phyloP scores from a whole-genome alignment of 2,888 invertebrate genomes.

The Microctonus hyperodae region DNA sequence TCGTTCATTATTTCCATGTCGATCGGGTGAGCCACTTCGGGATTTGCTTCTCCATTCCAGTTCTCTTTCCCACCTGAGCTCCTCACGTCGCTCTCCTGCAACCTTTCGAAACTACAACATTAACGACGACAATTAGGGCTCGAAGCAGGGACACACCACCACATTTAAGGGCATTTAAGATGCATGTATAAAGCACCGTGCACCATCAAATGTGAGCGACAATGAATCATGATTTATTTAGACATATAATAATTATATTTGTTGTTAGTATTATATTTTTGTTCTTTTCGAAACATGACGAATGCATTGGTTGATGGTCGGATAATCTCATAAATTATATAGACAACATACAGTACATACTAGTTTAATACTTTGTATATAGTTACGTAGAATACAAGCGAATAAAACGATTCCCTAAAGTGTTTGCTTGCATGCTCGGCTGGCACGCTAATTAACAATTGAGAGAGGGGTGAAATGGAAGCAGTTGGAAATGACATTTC shows the following conservation, averaged over 20 bases:
- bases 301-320: background rate
- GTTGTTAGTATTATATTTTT: background rate
- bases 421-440: slow-evolving; percentile 15
- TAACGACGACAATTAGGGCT: slow-evolving; percentile 55
- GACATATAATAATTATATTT: background rate
- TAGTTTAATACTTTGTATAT: background rate
- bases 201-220: slow-evolving; percentile 3
- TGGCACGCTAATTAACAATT: slow-evolving; percentile 19
- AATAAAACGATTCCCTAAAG: slow-evolving; percentile 12
- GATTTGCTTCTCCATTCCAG: slow-evolving; percentile 62
- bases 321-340: background rate
- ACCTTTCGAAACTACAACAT: slow-evolving; percentile 64
- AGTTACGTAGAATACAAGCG: background rate
- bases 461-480: slow-evolving; percentile 7
- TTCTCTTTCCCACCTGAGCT: slow-evolving; percentile 59
- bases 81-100: slow-evolving; percentile 62
- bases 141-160: slow-evolving; percentile 53
- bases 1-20: slow-evolving; percentile 52
- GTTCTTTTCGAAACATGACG: background rate
- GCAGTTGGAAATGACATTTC: slow-evolving; percentile 28
- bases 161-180: slow-evolving; percentile 49
- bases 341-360: background rate
- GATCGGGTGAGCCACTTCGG: slow-evolving; percentile 59
- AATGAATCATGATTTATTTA: background rate
- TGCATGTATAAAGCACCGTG: slow-evolving; percentile 32